Conservation (phyloP, 2,888 invertebrate species). For the Thera obeliscata region DNA sequence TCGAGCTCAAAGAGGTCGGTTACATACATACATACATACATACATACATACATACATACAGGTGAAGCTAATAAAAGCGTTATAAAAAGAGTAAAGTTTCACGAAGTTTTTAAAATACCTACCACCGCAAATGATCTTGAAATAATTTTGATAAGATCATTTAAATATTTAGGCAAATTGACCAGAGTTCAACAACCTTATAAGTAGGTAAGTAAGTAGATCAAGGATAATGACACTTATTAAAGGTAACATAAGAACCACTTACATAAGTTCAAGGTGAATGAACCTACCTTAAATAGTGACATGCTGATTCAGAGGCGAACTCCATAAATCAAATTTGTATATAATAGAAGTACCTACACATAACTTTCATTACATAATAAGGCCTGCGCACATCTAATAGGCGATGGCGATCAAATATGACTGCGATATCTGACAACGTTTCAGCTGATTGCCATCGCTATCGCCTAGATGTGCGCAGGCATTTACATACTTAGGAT, state of each 20-base stretch:
- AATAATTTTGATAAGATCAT: conserved; percentile 28
- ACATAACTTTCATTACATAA: too few relatives aligned
- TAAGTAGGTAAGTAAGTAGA: conserved; percentile 30
- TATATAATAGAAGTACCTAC: too few relatives aligned
- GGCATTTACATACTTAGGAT: too few relatives aligned
- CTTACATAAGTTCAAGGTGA: conserved; percentile 15
- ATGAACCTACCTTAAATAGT: background rate
- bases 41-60: too few relatives aligned
- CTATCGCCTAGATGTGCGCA: too few relatives aligned
- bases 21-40: too few relatives aligned
- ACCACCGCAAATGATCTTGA: conserved; percentile 20
- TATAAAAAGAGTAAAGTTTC: background rate
- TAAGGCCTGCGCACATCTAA: too few relatives aligned
- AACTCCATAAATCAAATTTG: background rate
- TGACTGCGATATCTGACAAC: too few relatives aligned
- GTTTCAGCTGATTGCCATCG: too few relatives aligned
- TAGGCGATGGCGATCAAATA: too few relatives aligned
- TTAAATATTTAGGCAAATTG: conserved; percentile 21
- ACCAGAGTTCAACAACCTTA: conserved; percentile 34
- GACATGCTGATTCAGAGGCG: background rate
- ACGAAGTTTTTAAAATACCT: background rate
- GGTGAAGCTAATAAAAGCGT: too few relatives aligned
- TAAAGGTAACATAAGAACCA: conserved; percentile 10
- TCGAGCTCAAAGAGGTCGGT: too few relatives aligned
- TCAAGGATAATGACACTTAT: conserved; percentile 27